Percentiles rank a stretch among this genome's conserved stretches.
Evolutionary conservation across 2,113 vertebrate species (phyloP).

Genomic region (Vicugna pacos): DNA sequence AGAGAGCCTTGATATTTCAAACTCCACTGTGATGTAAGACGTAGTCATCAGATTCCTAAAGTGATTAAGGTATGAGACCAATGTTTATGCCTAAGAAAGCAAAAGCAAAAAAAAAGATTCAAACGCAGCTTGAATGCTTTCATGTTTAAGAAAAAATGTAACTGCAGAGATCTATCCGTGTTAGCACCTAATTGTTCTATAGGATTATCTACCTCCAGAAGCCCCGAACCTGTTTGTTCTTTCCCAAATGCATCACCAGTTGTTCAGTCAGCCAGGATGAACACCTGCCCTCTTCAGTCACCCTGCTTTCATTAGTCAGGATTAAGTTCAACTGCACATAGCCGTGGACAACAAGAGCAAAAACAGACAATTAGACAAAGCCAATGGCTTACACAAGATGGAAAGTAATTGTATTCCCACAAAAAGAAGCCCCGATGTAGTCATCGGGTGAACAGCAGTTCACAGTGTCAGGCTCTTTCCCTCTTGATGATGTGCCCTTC

Average conservation of each 20-base stretch:
- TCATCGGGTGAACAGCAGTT: neutral
- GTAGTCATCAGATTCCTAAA: constrained; percentile 43
- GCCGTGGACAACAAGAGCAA: neutral
- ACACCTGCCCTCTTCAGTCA: neutral
- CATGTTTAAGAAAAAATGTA: neutral
- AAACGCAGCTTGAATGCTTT: neutral
- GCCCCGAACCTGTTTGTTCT: neutral
- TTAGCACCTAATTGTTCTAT: neutral
- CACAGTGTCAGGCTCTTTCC: neutral
- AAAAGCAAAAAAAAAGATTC: neutral
- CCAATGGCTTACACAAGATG: neutral
- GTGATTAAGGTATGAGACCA: neutral
- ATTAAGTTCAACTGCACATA: neutral
- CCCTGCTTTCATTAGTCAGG: neutral
- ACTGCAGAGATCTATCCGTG: neutral
- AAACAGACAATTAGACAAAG: constrained; percentile 12
- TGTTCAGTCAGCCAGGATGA: neutral
- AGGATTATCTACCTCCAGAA: neutral
- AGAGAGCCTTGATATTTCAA: neutral
- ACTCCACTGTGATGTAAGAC: neutral
- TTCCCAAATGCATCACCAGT: neutral
- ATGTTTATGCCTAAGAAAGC: neutral
- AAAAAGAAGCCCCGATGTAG: neutral
- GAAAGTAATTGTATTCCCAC: neutral
- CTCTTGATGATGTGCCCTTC: neutral